These are phyloP conservation scores for Boloria selene DNA, from an alignment of 2,888 invertebrate species.

Conservation along the genomic window DNA sequence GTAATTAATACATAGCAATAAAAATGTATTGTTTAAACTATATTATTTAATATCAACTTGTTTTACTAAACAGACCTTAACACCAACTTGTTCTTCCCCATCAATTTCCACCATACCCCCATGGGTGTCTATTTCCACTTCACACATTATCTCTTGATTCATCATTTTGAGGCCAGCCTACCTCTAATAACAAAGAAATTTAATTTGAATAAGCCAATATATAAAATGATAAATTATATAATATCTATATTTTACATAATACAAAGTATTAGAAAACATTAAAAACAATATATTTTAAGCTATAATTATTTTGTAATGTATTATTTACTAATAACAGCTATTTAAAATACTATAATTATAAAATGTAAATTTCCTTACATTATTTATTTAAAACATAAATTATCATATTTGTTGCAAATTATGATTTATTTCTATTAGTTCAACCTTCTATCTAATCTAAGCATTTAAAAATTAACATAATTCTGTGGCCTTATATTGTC, in stretches of 20 bases:
- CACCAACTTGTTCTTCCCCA: conserved; percentile 77
- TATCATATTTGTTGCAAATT: too few relatives aligned
- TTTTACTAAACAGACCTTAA: conserved; percentile 60
- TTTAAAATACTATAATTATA: too few relatives aligned
- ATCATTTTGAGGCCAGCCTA: conserved; percentile 59
- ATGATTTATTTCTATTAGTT: too few relatives aligned
- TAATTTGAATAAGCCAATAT: neutral
- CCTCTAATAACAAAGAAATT: conserved; percentile 34
- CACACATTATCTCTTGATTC: conserved; percentile 83
- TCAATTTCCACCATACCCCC: conserved; percentile 79
- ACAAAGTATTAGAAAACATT: too few relatives aligned
- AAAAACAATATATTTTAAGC: too few relatives aligned
- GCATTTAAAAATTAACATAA: conserved; percentile 1
- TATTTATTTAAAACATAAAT: too few relatives aligned
- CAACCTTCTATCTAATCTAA: neutral
- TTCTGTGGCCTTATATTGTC: conserved; percentile 15
- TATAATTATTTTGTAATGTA: too few relatives aligned
- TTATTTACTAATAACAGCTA: too few relatives aligned
- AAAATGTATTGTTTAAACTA: neutral
- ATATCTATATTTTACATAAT: too few relatives aligned
- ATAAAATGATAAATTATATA: too few relatives aligned
- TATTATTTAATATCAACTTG: neutral
- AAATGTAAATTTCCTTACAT: too few relatives aligned
- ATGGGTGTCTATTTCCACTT: conserved; percentile 80
- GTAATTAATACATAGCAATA: conserved; percentile 39